These are phyloP conservation scores for Paramisgurnus dabryanus DNA, from an alignment of 2,113 vertebrate species.

Conservation along the genomic window DNA sequence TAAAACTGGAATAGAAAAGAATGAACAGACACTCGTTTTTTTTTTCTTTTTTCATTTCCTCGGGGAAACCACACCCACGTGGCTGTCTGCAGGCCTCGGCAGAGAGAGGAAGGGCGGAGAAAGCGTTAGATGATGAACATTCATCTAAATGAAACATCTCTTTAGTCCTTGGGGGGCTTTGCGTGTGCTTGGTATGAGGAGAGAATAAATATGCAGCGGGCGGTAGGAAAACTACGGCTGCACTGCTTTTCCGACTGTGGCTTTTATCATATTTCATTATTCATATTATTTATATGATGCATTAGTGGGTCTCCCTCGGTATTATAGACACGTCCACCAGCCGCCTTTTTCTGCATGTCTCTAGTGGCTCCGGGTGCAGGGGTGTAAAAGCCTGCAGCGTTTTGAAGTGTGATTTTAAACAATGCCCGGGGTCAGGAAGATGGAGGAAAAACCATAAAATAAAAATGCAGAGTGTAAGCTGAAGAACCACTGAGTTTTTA, in stretches of 20 bases:
- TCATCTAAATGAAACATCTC: slow-evolving; percentile 25
- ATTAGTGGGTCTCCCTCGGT: slow-evolving; percentile 38
- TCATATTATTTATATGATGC: slow-evolving; percentile 56
- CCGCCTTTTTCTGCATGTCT: neutral
- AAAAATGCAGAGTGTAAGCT: slow-evolving; percentile 7
- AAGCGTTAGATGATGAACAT: slow-evolving; percentile 23
- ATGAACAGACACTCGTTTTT: neutral
- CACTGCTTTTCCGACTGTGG: slow-evolving; percentile 20
- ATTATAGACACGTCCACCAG: slow-evolving; percentile 25
- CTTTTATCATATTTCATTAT: slow-evolving; percentile 57
- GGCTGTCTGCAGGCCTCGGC: neutral
- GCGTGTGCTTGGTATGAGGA: slow-evolving; percentile 13
- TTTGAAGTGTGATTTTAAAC: slow-evolving; percentile 27
- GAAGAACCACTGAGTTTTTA: slow-evolving; percentile 2
- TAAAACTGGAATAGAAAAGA: neutral
- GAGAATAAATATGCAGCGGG: slow-evolving; percentile 38
- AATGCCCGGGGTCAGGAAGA: slow-evolving; percentile 20
- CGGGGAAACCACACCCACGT: slow-evolving; percentile 20
- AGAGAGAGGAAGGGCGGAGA: neutral
- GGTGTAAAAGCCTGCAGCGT: slow-evolving; percentile 7
- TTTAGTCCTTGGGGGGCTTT: slow-evolving; percentile 43
- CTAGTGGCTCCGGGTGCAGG: slow-evolving; percentile 8
- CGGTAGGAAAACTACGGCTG: slow-evolving; percentile 30
- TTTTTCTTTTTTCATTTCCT: neutral
- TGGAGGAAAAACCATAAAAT: neutral